phyloP scores from a whole-genome alignment of 2,113 vertebrate genomes.

The Sprattus sprattus region DNA sequence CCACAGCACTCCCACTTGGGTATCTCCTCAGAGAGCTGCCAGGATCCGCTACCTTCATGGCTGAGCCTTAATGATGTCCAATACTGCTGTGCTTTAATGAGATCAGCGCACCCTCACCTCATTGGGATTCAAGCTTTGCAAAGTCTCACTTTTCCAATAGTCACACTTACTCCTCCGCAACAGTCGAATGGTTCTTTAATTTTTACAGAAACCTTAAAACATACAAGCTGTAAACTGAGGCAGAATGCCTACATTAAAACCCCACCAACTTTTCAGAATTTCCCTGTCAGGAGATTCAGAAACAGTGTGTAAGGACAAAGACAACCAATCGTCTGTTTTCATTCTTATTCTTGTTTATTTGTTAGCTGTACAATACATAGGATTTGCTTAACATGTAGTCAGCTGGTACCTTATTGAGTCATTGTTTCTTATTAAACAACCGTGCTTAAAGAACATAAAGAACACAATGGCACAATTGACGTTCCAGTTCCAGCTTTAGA shows the following conservation, averaged over 20 bases:
- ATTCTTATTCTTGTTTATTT: background rate
- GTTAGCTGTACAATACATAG: background rate
- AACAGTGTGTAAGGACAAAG: background rate
- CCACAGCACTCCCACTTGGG: background rate
- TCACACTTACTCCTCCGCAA: background rate
- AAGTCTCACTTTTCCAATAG: background rate
- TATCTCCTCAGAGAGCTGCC: background rate
- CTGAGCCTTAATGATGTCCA: slow-evolving; percentile 14
- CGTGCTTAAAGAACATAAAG: background rate
- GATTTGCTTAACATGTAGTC: background rate
- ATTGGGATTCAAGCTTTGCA: background rate
- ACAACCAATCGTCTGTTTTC: background rate
- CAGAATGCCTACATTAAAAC: background rate
- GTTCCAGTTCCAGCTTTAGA: too few species aligned
- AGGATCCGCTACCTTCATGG: background rate
- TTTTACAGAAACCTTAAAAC: background rate
- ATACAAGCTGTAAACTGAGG: background rate
- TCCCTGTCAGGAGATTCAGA: background rate
- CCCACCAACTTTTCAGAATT: background rate
- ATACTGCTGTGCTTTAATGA: background rate
- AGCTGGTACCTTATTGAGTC: background rate
- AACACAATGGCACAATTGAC: background rate
- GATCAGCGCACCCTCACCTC: slow-evolving; percentile 10
- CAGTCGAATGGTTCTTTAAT: background rate
- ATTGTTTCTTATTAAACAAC: background rate